Conservation (phyloP, 2,797 vertebrate genomes). For the Platalea minor region DNA sequence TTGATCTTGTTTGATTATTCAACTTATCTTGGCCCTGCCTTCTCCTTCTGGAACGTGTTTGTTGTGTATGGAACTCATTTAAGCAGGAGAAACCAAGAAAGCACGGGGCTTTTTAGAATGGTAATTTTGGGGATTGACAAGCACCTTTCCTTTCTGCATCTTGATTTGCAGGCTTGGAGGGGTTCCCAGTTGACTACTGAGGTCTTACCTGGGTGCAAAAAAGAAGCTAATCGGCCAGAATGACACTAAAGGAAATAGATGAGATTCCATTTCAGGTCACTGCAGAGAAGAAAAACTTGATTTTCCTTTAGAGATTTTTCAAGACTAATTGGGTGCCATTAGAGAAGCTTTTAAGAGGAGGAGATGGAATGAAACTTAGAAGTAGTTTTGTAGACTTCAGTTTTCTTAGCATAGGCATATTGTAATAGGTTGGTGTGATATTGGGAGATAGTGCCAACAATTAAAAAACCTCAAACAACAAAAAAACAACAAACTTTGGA, state of each 20-base stretch:
- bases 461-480: neutral
- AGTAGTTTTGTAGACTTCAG: neutral
- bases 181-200: neutral
- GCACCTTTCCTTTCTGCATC: neutral
- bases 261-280: neutral
- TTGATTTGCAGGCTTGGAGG: neutral
- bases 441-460: neutral
- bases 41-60: neutral
- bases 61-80: neutral
- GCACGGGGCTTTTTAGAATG: neutral
- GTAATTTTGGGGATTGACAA: neutral
- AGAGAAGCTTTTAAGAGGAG: neutral
- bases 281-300: neutral
- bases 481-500: neutral
- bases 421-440: neutral
- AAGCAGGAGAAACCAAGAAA: neutral
- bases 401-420: neutral
- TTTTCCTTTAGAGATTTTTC: constrained; percentile 2
- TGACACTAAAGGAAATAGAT: neutral
- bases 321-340: neutral
- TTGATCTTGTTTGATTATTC: neutral
- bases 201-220: neutral
- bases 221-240: neutral
- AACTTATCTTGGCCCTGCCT: neutral
- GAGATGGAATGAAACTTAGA: neutral